phyloP scores from a whole-genome alignment of 2,797 vertebrate genomes.

The Catamblyrhynchus diadema region DNA sequence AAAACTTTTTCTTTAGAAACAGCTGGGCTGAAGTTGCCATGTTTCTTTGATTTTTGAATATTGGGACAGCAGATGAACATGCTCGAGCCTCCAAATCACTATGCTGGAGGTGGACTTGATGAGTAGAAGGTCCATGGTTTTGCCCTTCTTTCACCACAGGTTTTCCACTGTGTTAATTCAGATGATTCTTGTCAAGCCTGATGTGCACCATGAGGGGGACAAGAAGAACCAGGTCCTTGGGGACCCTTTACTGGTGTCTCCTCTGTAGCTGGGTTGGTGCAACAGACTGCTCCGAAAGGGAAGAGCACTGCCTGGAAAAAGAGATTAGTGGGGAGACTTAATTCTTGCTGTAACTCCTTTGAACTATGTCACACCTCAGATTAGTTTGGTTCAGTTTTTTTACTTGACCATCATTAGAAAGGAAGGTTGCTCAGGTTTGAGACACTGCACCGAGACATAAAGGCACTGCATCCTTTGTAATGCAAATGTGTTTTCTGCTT shows the following conservation, averaged over 20 bases:
- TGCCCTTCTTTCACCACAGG: not conserved
- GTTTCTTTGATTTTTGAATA: not conserved
- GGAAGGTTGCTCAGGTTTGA: slow-evolving; percentile 25
- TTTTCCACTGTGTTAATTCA: not conserved
- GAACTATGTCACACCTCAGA: not conserved
- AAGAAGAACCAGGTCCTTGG: not conserved
- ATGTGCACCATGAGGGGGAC: not conserved
- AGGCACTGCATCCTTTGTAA: slow-evolving; percentile 41
- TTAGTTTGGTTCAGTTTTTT: not conserved
- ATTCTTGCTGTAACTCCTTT: slow-evolving; percentile 7
- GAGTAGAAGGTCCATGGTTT: not conserved
- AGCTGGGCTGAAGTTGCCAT: not conserved
- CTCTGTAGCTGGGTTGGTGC: not conserved
- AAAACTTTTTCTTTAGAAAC: not conserved
- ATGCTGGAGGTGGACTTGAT: not conserved
- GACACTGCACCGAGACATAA: slow-evolving; percentile 9
- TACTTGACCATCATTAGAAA: slow-evolving; percentile 24
- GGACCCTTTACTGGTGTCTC: not conserved
- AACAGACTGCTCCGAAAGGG: not conserved
- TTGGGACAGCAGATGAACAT: not conserved
- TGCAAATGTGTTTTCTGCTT: slow-evolving; percentile 57
- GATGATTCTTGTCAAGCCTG: not conserved
- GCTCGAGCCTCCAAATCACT: not conserved
- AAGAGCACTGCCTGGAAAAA: not conserved
- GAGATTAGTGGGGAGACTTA: not conserved